Evolutionary conservation across 2,888 invertebrate species (phyloP).

Genomic region (Volucella zonaria): DNA sequence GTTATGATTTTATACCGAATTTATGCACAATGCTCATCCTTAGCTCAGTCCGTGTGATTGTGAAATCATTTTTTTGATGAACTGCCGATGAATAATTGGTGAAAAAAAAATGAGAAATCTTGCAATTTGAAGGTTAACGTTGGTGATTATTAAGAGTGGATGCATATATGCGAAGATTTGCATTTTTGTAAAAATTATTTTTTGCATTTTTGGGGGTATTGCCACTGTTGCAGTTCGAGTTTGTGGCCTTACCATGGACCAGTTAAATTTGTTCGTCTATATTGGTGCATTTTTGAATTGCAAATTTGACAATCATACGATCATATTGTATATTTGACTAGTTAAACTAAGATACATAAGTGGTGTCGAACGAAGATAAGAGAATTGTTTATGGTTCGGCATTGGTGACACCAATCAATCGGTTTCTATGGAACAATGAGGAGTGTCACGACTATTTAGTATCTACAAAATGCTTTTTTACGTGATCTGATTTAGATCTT

Average conservation of each 20-base stretch:
- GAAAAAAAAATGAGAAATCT: neutral
- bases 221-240: slow-evolving; percentile 13
- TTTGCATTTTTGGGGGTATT: slow-evolving; percentile 52
- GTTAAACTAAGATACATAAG: slow-evolving; percentile 5
- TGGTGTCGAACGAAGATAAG: no score
- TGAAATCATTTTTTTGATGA: slow-evolving; percentile 18
- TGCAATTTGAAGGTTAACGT: slow-evolving; percentile 39
- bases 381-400: no score
- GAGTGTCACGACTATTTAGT: no score
- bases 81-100: neutral
- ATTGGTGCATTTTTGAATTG: slow-evolving; percentile 36
- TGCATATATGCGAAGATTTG: neutral
- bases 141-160: neutral
- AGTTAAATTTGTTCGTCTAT: neutral
- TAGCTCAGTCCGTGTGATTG: slow-evolving; percentile 34
- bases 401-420: neutral
- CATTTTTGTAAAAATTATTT: neutral
- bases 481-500: no score
- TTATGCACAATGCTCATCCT: slow-evolving; percentile 13
- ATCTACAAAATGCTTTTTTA: no score
- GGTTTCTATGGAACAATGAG: neutral
- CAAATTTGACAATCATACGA: slow-evolving; percentile 18
- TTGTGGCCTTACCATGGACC: slow-evolving; percentile 5
- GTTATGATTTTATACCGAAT: slow-evolving; percentile 20
- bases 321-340: slow-evolving; percentile 22